Evolutionary conservation across 2,888 invertebrate genomes (phyloP), one percentile per base, ranked within the genome.

Genomic region (Microplitis manilae): DNA sequence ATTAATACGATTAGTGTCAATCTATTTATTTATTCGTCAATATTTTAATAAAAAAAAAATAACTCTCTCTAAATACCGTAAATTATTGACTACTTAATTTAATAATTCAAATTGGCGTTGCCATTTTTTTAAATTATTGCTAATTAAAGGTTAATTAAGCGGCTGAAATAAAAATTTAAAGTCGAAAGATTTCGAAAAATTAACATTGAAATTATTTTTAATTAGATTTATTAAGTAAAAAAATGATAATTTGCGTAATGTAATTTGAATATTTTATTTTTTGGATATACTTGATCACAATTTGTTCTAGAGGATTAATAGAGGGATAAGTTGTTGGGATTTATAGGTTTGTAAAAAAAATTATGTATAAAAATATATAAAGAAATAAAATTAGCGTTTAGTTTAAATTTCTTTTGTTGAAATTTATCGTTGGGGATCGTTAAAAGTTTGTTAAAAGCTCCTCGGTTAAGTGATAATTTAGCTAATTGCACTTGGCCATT

Each of bases 381-480:
- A 70, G 40, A 68, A 68, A 39, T 39, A 40, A 20, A 20, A 20
- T 64, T 62, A 17, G 62, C 20, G 20, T 20, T 38, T 38, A 38
- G n/a, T 67, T 30, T 67, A 13, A 17, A 15, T 62, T 17, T 62
- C 17, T 70, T 59, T 70, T 30, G 20, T 5, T 59, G 17, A 39
- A 59, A 70, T 20, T 9, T 60, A 38, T 60, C 59, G 50, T 17
- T 30, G n/a, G 6, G 59, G 30, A 60, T 70, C 59, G 50, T 50
- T 73, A 50, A 67, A 73, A 73, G 73, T 73, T 65, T 65, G 64
- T 67, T 50, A 50, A 30, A 65, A 17, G 41, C 30, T 65, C 40
- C 77, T 38, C 73, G 82, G 75, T 84, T 85, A 86, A 87, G 86
- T 86, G 87, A 87, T 81, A 81, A 82, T 87, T 86, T 84, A 81